Evolutionary conservation across 2,888 invertebrate species (phyloP).

Genomic region (Acronicta psi): DNA sequence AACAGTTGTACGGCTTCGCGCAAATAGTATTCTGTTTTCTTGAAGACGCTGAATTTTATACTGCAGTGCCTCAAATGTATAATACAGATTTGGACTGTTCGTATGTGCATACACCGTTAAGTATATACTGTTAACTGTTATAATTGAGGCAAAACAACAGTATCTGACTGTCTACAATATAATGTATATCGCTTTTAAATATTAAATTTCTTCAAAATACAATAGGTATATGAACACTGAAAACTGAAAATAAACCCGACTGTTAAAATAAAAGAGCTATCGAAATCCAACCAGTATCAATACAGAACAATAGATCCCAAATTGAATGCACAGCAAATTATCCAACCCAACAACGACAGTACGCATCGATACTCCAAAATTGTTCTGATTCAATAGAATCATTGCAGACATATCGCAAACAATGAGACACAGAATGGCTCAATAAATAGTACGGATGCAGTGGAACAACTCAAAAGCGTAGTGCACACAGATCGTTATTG

Average conservation of each 20-base stretch:
- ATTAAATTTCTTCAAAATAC: too few species aligned
- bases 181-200: too few species aligned
- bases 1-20: conserved; percentile 45
- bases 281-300: conserved; percentile 18
- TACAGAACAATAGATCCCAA: conserved; percentile 40
- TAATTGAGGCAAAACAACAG: neutral
- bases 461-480: conserved; percentile 49
- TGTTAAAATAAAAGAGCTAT: conserved; percentile 16
- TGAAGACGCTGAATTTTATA: conserved; percentile 31
- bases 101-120: conserved; percentile 9
- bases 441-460: conserved; percentile 57
- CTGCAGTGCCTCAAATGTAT: conserved; percentile 13
- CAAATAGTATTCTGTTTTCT: conserved; percentile 37
- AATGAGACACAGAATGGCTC: conserved; percentile 49
- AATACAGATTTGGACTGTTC: conserved; percentile 19
- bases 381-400: conserved; percentile 42
- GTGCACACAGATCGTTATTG: conserved; percentile 53
- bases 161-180: too few species aligned
- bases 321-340: conserved; percentile 41
- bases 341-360: conserved; percentile 38
- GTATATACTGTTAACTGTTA: conserved; percentile 5
- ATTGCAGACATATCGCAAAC: conserved; percentile 47
- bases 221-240: neutral
- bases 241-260: neutral
- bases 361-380: conserved; percentile 38